Evolutionary conservation across 1,140 invertebrate species (phyloP).

Genomic region (Hypsibius dujardini): DNA sequence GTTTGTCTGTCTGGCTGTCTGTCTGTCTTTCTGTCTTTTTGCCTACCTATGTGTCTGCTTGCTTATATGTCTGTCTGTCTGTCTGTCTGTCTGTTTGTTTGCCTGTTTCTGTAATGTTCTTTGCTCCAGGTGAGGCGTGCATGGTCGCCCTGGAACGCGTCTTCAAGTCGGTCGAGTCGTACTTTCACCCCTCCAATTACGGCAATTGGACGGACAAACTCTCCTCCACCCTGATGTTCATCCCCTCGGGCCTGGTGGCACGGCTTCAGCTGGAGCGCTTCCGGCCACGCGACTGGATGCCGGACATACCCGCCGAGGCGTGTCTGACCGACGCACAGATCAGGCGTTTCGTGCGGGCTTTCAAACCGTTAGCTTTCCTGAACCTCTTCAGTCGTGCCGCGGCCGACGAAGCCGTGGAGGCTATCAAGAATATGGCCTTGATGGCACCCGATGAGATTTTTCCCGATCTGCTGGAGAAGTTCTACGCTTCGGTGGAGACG

Average conservation of each 20-base stretch:
- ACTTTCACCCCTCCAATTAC: constrained; percentile 68
- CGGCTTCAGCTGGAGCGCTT: constrained; percentile 27
- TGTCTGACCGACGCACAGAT: constrained; percentile 57
- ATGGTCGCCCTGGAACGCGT: constrained; percentile 46
- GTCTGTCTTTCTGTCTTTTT: too few relatives aligned
- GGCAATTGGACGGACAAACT: constrained; percentile 48
- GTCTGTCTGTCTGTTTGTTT: too few relatives aligned
- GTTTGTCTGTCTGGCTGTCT: too few relatives aligned
- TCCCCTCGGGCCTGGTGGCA: constrained; percentile 25
- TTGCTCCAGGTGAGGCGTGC: constrained; percentile 21
- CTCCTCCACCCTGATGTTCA: constrained; percentile 22
- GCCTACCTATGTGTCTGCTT: too few relatives aligned
- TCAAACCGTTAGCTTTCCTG: constrained; percentile 47
- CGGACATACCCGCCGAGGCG: constrained; percentile 26
- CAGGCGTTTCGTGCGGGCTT: constrained; percentile 55
- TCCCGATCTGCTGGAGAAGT: constrained; percentile 56
- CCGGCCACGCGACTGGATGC: constrained; percentile 23
- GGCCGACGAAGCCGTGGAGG: constrained; percentile 43
- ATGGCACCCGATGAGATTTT: constrained; percentile 63
- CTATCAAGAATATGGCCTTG: constrained; percentile 54
- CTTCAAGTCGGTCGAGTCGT: constrained; percentile 64
- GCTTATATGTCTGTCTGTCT: too few relatives aligned
- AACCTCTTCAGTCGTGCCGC: constrained; percentile 59
- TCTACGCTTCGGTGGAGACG: constrained; percentile 59
- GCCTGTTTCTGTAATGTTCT: too few relatives aligned